Conservation (phyloP, 2,113 vertebrate species). For the Sebastes schlegelii region DNA sequence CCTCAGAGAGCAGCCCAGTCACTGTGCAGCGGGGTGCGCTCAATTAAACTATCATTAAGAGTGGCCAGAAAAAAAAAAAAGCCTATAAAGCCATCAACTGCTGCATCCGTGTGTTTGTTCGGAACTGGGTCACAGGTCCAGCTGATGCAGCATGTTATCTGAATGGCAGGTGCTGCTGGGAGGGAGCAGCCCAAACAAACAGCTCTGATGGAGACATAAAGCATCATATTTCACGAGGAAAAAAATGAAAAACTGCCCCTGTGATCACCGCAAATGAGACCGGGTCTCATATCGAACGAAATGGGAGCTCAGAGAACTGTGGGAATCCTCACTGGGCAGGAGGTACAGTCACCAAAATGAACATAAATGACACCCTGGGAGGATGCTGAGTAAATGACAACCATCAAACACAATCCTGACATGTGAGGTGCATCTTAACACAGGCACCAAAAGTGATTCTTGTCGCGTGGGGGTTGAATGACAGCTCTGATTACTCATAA, state of each 20-base stretch:
- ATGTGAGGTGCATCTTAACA: slow-evolving; percentile 40
- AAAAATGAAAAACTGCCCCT: slow-evolving; percentile 42
- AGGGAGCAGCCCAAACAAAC: slow-evolving; percentile 28
- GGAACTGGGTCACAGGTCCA: slow-evolving; percentile 42
- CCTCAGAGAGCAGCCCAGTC: slow-evolving; percentile 50
- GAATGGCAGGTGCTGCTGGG: slow-evolving; percentile 28
- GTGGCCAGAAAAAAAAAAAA: slow-evolving; percentile 37
- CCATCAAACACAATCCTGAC: slow-evolving; percentile 59
- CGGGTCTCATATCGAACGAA: slow-evolving; percentile 30
- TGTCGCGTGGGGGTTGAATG: slow-evolving; percentile 48
- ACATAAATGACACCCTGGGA: slow-evolving; percentile 36
- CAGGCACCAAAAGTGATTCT: slow-evolving; percentile 17
- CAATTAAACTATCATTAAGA: slow-evolving; percentile 67
- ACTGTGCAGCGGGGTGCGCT: slow-evolving; percentile 21
- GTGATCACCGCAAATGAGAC: slow-evolving; percentile 33
- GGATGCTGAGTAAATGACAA: slow-evolving; percentile 47
- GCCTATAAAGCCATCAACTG: slow-evolving; percentile 30
- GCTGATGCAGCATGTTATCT: slow-evolving; percentile 49
- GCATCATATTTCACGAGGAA: slow-evolving; percentile 37
- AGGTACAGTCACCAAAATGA: slow-evolving; percentile 37
- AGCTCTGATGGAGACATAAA: slow-evolving; percentile 22
- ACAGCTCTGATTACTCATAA: slow-evolving; percentile 70
- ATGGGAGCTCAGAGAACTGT: slow-evolving; percentile 23
- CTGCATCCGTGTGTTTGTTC: slow-evolving; percentile 53
- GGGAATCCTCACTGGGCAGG: slow-evolving; percentile 16